These are phyloP conservation scores for Limnodromus scolopaceus DNA, from an alignment of 2,797 vertebrate genomes.

Conservation along the genomic window DNA sequence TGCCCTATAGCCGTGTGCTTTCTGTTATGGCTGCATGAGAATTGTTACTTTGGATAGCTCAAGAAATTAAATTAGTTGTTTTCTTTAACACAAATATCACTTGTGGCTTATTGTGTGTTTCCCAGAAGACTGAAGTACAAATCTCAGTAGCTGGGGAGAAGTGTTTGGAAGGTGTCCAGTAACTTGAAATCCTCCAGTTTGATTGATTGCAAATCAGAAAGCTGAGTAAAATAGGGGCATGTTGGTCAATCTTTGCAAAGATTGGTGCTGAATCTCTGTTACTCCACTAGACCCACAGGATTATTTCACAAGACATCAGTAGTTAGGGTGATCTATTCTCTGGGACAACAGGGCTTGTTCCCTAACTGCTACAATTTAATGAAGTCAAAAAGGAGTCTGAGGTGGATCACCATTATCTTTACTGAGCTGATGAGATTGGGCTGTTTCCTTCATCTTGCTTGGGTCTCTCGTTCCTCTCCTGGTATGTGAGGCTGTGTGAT, in stretches of 20 bases:
- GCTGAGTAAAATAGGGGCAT: neutral
- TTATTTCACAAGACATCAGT: neutral
- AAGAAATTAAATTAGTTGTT: neutral
- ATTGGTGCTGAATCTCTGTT: neutral
- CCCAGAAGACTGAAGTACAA: neutral
- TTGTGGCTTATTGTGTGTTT: neutral
- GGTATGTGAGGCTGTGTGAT: neutral
- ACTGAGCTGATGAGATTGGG: neutral
- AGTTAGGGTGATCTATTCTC: neutral
- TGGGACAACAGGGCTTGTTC: neutral
- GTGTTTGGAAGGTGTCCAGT: neutral
- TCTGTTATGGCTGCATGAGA: neutral
- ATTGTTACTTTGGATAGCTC: neutral
- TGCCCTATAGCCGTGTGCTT: accelerated
- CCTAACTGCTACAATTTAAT: neutral
- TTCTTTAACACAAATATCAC: neutral
- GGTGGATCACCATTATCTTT: neutral
- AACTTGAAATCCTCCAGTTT: neutral
- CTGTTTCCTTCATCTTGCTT: neutral
- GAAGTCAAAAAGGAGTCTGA: neutral
- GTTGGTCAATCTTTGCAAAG: neutral
- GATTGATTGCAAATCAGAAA: neutral
- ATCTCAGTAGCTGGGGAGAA: accelerated
- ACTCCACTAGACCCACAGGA: neutral
- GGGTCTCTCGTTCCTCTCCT: neutral